Conservation (phyloP, 2,797 vertebrate species). For the Platyrinchus mystaceus region DNA sequence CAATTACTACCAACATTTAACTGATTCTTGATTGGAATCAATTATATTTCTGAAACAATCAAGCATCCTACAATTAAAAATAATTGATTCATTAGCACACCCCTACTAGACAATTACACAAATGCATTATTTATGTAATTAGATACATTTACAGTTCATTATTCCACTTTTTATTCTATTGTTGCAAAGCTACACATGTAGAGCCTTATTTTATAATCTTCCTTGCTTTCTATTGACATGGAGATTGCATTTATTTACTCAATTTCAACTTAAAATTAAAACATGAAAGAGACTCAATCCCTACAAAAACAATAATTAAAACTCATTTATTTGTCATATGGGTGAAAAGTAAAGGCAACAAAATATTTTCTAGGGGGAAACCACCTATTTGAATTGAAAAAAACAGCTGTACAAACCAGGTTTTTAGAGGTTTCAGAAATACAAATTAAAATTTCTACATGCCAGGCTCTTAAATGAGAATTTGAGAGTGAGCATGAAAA, state of each 20-base stretch:
- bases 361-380: background rate
- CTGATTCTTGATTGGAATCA: slow-evolving; percentile 80
- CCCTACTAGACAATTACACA: slow-evolving; percentile 72
- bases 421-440: background rate
- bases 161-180: slow-evolving; percentile 68
- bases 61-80: slow-evolving; percentile 78
- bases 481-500: background rate
- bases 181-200: slow-evolving; percentile 60
- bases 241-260: background rate
- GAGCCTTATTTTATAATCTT: slow-evolving; percentile 37
- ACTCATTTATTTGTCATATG: background rate
- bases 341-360: background rate
- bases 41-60: slow-evolving; percentile 80
- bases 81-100: slow-evolving; percentile 78
- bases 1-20: slow-evolving; percentile 76
- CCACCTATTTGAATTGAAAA: background rate
- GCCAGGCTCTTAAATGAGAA: background rate
- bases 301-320: slow-evolving; percentile 53
- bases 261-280: slow-evolving; percentile 22
- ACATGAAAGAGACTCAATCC: background rate
- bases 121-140: slow-evolving; percentile 84
- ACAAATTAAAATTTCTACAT: background rate
- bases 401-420: background rate
- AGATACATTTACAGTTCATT: slow-evolving; percentile 72
- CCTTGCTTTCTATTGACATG: slow-evolving; percentile 16